A percentile compares a stretch with the other conserved stretches of the same genome.
These are phyloP conservation scores for Probosciger aterrimus DNA, from an alignment of 2,113 vertebrate genomes.

Conservation along the genomic window DNA sequence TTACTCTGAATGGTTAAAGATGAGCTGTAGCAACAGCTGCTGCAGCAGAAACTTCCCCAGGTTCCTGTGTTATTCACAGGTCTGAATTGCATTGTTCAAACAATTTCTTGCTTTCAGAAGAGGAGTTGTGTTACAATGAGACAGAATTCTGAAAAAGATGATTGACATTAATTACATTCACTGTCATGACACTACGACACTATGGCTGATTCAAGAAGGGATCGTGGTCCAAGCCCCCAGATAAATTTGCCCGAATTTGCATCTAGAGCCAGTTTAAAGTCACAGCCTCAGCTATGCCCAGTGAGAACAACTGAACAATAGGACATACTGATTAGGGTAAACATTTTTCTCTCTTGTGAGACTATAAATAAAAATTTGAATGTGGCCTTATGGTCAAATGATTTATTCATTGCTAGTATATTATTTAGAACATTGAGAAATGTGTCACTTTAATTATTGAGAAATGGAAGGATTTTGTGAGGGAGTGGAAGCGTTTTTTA, in stretches of 20 bases:
- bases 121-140: background rate
- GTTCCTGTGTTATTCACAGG: background rate
- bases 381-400: conserved; percentile 38
- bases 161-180: background rate
- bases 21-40: background rate
- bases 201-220: background rate
- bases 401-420: conserved; percentile 64
- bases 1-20: background rate
- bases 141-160: background rate
- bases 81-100: background rate
- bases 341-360: conserved; percentile 30
- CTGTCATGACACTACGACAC: too few species aligned
- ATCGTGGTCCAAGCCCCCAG: background rate
- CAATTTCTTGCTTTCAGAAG: background rate
- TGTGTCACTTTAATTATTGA: conserved; percentile 48
- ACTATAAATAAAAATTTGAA: conserved; percentile 55
- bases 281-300: background rate
- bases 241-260: background rate
- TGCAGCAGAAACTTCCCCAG: background rate
- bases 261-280: background rate
- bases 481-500: background rate
- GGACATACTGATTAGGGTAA: background rate
- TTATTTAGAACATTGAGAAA: conserved; percentile 62
- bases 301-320: background rate
- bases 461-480: conserved; percentile 10